Percentiles rank a stretch among this genome's conserved stretches.
Evolutionary conservation across 2,113 vertebrate genomes (phyloP).

Genomic region (Sander vitreus): DNA sequence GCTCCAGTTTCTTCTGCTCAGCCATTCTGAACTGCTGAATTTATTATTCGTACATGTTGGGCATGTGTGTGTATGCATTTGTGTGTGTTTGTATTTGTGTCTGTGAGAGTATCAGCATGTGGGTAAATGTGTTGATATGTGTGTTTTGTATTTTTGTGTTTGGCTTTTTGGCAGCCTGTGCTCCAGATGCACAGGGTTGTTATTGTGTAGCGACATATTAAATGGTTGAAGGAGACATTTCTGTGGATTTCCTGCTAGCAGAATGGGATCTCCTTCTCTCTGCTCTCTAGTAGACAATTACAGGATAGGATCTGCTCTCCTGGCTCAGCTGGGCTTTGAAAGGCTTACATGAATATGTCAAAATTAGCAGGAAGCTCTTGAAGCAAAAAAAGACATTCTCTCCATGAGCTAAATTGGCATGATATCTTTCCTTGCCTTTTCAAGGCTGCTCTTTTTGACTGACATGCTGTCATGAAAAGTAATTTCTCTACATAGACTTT

Average conservation of each 20-base stretch:
- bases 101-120: slow-evolving; percentile 24
- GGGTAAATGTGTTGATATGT: slow-evolving; percentile 34
- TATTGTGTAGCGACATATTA: slow-evolving; percentile 86
- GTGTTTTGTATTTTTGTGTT: slow-evolving; percentile 30
- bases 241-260: slow-evolving; percentile 88
- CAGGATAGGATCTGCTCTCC: slow-evolving; percentile 83
- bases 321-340: slow-evolving; percentile 87
- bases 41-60: slow-evolving; percentile 62
- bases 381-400: slow-evolving; percentile 62
- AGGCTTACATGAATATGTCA: slow-evolving; percentile 82
- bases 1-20: slow-evolving; percentile 74
- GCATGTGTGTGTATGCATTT: slow-evolving; percentile 33
- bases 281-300: slow-evolving; percentile 80
- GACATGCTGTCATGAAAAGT: slow-evolving; percentile 31
- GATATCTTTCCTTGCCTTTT: slow-evolving; percentile 64
- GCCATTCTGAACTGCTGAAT: slow-evolving; percentile 73
- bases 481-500: slow-evolving; percentile 33
- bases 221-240: slow-evolving; percentile 88
- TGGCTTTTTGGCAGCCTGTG: slow-evolving; percentile 82
- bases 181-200: slow-evolving; percentile 86
- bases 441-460: slow-evolving; percentile 55
- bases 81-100: slow-evolving; percentile 47
- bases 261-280: slow-evolving; percentile 80
- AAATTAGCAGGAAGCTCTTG: slow-evolving; percentile 84
- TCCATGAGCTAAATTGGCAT: slow-evolving; percentile 67